A percentile compares a stretch with the other conserved stretches of the same genome.
Conservation (phyloP, 2,113 vertebrate genomes). For the Nycticorax nycticorax region DNA sequence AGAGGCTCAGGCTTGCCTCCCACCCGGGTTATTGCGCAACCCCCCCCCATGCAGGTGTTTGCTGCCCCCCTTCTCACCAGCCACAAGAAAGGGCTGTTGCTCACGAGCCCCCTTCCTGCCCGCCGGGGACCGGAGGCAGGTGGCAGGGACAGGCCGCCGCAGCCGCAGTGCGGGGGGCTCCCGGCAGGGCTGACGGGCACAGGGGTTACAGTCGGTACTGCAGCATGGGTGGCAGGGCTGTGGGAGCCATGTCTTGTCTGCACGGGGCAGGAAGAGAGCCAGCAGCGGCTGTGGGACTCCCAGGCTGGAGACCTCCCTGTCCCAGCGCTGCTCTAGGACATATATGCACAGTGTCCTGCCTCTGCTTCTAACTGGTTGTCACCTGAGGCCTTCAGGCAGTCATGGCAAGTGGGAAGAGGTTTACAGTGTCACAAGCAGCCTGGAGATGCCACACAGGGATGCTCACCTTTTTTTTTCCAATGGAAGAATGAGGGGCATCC, state of each 20-base stretch:
- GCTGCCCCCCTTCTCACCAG: neutral
- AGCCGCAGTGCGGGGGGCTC: fast-evolving
- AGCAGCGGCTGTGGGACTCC: neutral
- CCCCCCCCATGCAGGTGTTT: neutral
- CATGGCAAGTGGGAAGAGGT: neutral
- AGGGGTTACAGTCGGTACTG: neutral
- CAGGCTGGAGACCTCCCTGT: neutral
- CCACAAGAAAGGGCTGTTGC: neutral
- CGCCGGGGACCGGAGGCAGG: neutral
- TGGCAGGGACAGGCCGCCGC: neutral
- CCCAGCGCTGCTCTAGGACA: fast-evolving
- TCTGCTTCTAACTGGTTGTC: neutral
- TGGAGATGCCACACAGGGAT: neutral
- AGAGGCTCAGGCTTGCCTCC: neutral
- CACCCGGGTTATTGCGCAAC: fast-evolving
- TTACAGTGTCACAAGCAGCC: neutral
- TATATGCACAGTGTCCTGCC: fast-evolving
- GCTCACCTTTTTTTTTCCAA: neutral
- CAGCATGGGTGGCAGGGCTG: neutral
- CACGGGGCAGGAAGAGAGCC: neutral
- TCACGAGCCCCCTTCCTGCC: neutral
- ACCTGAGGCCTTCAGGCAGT: neutral
- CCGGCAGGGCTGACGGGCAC: fast-evolving
- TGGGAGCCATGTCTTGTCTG: neutral
- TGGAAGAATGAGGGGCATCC: neutral